Conservation (phyloP, 2,888 invertebrate species). For the Azorinus chamasolen region DNA sequence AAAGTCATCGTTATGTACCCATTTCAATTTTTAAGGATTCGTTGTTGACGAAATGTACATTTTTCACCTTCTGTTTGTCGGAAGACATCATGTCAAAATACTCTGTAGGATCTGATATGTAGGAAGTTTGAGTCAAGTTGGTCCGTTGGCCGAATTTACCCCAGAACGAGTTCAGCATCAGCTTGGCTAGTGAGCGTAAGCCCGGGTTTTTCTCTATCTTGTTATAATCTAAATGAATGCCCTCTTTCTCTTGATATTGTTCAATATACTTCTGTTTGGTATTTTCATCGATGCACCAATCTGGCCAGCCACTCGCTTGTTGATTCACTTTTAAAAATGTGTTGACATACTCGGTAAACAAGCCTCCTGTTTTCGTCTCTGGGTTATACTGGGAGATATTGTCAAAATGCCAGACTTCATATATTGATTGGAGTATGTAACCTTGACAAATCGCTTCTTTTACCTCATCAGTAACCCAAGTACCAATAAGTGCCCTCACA, state of each 20-base stretch:
- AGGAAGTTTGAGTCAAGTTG: conserved; percentile 18
- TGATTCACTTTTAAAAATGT: conserved; percentile 69
- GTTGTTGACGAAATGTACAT: conserved; percentile 27
- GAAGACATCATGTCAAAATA: conserved; percentile 32
- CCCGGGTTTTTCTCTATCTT: conserved; percentile 35
- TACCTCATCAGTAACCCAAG: conserved; percentile 83
- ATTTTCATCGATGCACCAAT: conserved; percentile 49
- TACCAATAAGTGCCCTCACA: conserved; percentile 74
- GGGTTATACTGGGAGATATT: conserved; percentile 50
- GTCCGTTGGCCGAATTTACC: conserved; percentile 31
- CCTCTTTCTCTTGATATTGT: conserved; percentile 45
- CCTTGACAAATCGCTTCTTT: conserved; percentile 76
- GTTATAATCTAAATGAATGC: conserved; percentile 19
- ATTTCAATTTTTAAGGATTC: conserved; percentile 27
- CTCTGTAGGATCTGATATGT: conserved; percentile 4
- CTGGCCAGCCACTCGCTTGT: conserved; percentile 74
- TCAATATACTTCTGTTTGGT: conserved; percentile 66
- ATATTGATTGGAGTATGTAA: conserved; percentile 78
- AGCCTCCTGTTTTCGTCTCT: conserved; percentile 34
- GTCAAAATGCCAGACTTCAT: conserved; percentile 83
- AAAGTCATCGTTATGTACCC: conserved; percentile 29
- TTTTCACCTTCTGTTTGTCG: conserved; percentile 21
- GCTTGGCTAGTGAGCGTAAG: conserved; percentile 21
- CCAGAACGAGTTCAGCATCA: conserved; percentile 38
- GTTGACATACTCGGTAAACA: conserved; percentile 81